Evolutionary conservation across 2,888 invertebrate species (phyloP), one percentile per base, ranked within the genome.

Genomic region (Aporophyla lueneburgensis): DNA sequence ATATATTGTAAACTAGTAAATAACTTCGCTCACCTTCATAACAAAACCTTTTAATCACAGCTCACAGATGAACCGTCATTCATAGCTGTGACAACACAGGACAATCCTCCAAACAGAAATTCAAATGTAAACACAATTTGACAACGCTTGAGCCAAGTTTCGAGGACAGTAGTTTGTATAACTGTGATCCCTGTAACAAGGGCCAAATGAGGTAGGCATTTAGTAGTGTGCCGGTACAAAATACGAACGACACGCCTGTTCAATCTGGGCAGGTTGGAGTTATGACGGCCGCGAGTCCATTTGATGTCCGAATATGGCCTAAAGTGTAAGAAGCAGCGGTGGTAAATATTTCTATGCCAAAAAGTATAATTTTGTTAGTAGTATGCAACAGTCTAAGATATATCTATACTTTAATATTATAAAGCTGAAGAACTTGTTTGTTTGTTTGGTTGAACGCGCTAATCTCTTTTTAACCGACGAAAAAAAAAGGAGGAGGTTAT

Each of bases 211-310:
- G 83, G 84, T 86, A 80, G 88, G 87, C 85, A 89, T 89, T 88
- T 88, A 89, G 83, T 83, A 85, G 84, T 78, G 80, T 80, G 86
- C 82, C 84, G 89, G 88, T 78, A 86, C 87, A 80, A 89, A 92
- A 92, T 91, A 93, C 86, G 91, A 89, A 89, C 84, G 91, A 89
- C 91, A 90, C 91, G 93, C 91, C 91, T 87, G 89, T 90, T 90
- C 93, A 92, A 93, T 93, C 91, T 91, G 89, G 89, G 92, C 93
- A 92, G 92, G 92, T 92, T 88, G 87, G 89, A 93, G 90, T 92
- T 94, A 93, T 94, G 93, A 94, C 91, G 92, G 91, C 91, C 86
- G 91, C 90, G 91, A 92, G 93, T 93, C 90, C 90, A 87, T 87
- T 87, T 90, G 91, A 89, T 88, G 87, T 89, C 81, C 67, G 73